phyloP scores from a whole-genome alignment of 37 sponge, comb jelly and placozoan genomes.

The Corticium candelabrum region DNA sequence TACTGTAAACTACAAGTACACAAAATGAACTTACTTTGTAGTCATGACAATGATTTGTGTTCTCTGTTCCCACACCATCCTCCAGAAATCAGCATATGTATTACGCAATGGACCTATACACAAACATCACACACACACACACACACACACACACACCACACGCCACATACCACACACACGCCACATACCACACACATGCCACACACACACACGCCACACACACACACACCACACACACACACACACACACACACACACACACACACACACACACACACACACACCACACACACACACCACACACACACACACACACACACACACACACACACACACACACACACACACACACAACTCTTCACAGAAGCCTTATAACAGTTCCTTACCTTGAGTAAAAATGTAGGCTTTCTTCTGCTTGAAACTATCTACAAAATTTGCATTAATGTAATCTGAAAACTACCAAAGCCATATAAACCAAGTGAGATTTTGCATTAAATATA shows the following conservation, averaged over 20 bases:
- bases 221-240: too few species aligned
- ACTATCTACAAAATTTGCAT: conserved; percentile 74
- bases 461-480: background rate
- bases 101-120: conserved; percentile 60
- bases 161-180: too few species aligned
- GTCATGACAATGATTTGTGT: conserved; percentile 73
- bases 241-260: conserved; percentile 2
- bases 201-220: too few species aligned
- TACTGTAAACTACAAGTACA: background rate
- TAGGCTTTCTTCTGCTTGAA: conserved; percentile 54
- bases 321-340: conserved; percentile 12
- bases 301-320: too few species aligned
- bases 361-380: background rate
- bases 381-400: conserved; percentile 84
- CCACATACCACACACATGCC: too few species aligned
- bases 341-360: conserved; percentile 10
- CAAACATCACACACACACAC: conserved; percentile 7
- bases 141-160: background rate
- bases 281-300: too few species aligned
- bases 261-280: background rate
- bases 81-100: conserved; percentile 81
- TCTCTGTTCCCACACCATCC: conserved; percentile 82
- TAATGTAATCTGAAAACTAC: conserved; percentile 75
- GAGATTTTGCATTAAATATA: background rate
- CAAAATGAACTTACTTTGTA: conserved; percentile 36